Evolutionary conservation across 2,888 invertebrate genomes (phyloP).

Genomic region (Ectobius pallidus): DNA sequence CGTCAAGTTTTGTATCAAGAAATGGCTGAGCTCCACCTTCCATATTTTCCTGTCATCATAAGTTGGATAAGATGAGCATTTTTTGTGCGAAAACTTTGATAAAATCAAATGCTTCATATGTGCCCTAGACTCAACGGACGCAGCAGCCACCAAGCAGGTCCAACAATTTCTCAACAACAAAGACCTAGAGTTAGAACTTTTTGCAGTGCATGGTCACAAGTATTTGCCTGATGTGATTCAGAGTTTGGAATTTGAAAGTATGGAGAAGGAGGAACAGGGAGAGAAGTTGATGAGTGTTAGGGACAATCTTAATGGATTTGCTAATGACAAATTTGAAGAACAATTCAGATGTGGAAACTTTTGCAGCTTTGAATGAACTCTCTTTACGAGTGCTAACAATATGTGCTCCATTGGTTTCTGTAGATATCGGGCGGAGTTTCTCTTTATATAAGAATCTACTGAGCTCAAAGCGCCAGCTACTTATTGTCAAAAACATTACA

Average conservation of each 20-base stretch:
- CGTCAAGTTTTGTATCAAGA: slow-evolving; percentile 25
- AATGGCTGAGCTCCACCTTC: background rate
- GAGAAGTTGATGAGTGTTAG: background rate
- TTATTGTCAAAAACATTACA: background rate
- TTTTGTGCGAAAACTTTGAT: slow-evolving; percentile 23
- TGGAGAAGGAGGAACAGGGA: background rate
- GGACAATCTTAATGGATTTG: background rate
- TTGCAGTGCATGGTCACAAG: slow-evolving; percentile 4
- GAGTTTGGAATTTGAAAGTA: background rate
- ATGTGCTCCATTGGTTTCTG: background rate
- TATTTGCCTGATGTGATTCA: background rate
- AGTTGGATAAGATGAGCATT: slow-evolving; percentile 10
- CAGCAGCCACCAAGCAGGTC: background rate
- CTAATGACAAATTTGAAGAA: background rate
- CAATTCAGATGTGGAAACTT: background rate
- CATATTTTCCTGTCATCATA: background rate
- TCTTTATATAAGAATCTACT: background rate
- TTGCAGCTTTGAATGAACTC: background rate
- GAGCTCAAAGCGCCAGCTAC: background rate
- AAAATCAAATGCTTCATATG: too few relatives aligned
- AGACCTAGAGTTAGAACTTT: too few relatives aligned
- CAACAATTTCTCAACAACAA: background rate
- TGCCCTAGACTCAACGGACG: slow-evolving; percentile 21
- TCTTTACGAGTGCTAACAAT: background rate
- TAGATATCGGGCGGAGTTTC: background rate